Evolutionary conservation across 2,113 vertebrate species (phyloP).

Genomic region (Nesoenas mayeri): DNA sequence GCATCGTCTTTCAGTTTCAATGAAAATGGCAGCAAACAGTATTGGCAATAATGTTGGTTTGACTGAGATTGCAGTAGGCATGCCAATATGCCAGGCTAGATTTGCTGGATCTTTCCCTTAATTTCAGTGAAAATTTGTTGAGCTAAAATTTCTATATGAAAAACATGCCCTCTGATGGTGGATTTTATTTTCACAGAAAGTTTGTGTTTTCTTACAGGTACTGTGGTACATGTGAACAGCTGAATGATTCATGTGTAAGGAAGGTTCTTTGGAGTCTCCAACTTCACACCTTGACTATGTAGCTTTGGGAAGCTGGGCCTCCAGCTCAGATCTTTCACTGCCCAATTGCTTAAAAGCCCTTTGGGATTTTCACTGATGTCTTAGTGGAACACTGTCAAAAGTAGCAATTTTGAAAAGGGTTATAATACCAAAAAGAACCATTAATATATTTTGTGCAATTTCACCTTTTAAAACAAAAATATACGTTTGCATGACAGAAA

Average conservation of each 20-base stretch:
- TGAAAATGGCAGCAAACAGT: background rate
- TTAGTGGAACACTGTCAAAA: background rate
- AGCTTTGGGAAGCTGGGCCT: background rate
- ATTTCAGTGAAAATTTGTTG: background rate
- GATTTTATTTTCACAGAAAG: background rate
- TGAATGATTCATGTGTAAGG: background rate
- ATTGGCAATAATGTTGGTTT: background rate
- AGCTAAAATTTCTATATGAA: background rate
- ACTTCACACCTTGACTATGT: background rate
- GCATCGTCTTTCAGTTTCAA: background rate
- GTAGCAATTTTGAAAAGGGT: background rate
- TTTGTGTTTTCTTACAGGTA: background rate
- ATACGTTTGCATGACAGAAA: background rate
- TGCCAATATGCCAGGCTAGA: background rate
- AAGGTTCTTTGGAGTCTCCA: background rate
- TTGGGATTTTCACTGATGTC: background rate
- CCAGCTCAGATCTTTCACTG: background rate
- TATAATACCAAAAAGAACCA: background rate
- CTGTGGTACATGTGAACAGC: background rate
- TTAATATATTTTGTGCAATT: background rate
- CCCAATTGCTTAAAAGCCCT: background rate
- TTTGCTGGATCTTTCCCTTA: background rate
- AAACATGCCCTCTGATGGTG: background rate
- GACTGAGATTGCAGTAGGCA: background rate
- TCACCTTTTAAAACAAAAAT: background rate